These are phyloP conservation scores for Pelusios castaneus DNA, from an alignment of 2,113 vertebrate genomes.

Conservation along the genomic window DNA sequence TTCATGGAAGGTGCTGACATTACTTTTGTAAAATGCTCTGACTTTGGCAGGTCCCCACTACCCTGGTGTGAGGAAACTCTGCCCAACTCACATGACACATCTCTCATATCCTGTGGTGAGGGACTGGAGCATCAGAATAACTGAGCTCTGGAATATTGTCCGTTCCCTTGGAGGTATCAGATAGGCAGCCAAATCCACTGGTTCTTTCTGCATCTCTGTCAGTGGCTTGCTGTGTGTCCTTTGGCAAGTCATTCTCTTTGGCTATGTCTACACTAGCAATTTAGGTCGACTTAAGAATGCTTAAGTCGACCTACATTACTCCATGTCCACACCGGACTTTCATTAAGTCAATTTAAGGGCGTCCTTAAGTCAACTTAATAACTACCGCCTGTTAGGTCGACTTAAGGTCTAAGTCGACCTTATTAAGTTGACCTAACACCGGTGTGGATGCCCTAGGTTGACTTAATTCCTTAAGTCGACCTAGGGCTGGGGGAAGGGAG, in stretches of 20 bases:
- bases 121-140: background rate
- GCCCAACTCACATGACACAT: background rate
- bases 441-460: no score
- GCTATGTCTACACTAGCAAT: no score
- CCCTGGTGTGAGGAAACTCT: background rate
- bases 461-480: no score
- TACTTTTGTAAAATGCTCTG: background rate
- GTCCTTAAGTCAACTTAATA: no score
- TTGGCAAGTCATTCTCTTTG: background rate
- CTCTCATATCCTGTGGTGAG: background rate
- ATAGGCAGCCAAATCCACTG: background rate
- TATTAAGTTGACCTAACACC: no score
- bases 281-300: no score
- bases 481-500: no score
- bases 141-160: background rate
- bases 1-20: background rate
- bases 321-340: no score
- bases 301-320: no score
- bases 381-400: no score
- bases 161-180: background rate
- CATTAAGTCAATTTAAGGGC: no score
- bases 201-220: background rate
- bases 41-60: background rate
- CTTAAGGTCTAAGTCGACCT: no score
- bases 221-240: background rate